Evolutionary conservation across 2,888 invertebrate species (phyloP).

Genomic region (Amaurobius ferox): DNA sequence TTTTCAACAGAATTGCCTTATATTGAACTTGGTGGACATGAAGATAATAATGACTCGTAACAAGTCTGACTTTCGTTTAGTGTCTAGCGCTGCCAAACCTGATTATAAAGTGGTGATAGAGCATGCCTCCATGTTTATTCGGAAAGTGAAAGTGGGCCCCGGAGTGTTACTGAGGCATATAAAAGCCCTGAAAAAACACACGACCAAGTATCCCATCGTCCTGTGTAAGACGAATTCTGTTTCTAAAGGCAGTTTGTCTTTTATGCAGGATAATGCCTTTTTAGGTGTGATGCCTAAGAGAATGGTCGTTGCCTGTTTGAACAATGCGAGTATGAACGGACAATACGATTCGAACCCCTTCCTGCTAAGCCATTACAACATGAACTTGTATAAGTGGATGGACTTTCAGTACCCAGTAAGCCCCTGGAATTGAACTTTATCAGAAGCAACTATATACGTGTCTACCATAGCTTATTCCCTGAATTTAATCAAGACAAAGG

Average conservation of each 20-base stretch:
- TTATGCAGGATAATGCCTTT: conserved; percentile 23
- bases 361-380: background rate
- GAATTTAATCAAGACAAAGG: background rate
- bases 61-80: conserved; percentile 44
- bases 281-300: conserved; percentile 27
- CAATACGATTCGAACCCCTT: background rate
- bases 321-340: conserved; percentile 2
- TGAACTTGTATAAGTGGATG: conserved; percentile 28
- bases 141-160: conserved; percentile 73
- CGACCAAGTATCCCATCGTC: conserved; percentile 33
- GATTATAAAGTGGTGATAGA: conserved; percentile 72
- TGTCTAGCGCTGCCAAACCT: background rate
- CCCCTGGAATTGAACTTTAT: background rate
- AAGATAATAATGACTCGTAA: conserved; percentile 34
- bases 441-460: background rate
- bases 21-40: background rate
- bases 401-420: conserved; percentile 8
- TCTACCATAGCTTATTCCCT: background rate
- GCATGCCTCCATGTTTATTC: conserved; percentile 73
- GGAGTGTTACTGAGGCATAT: conserved; percentile 72
- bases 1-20: conserved; percentile 16
- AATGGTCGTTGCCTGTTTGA: background rate
- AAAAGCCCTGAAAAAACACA: background rate
- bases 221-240: conserved; percentile 35
- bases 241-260: conserved; percentile 20